Percentiles rank a stretch among this genome's conserved stretches.
These are phyloP conservation scores for Zele albiditarsus DNA, from an alignment of 2,888 invertebrate genomes.

Conservation along the genomic window DNA sequence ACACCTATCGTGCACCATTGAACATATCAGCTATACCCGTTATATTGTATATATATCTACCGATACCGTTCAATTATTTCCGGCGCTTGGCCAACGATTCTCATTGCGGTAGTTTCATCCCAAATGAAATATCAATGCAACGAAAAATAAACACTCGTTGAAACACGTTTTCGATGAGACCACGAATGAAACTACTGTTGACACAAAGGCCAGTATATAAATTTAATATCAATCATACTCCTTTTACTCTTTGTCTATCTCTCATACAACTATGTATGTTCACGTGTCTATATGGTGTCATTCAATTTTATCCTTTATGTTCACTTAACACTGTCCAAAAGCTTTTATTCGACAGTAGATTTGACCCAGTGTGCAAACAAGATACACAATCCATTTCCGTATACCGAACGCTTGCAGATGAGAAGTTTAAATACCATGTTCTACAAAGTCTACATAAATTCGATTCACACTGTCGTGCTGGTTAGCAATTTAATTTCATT, in stretches of 20 bases:
- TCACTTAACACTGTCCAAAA: slow-evolving; percentile 7
- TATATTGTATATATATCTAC: slow-evolving; percentile 11
- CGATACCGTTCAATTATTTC: slow-evolving; percentile 66
- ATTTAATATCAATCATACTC: slow-evolving; percentile 53
- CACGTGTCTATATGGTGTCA: slow-evolving; percentile 9
- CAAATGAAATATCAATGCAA: slow-evolving; percentile 64
- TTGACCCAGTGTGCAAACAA: slow-evolving; percentile 41
- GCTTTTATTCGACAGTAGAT: background rate
- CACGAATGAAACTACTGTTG: slow-evolving; percentile 60
- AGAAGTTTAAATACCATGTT: slow-evolving; percentile 43
- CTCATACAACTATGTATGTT: background rate
- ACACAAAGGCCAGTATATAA: slow-evolving; percentile 52
- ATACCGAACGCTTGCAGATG: slow-evolving; percentile 37
- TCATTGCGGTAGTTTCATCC: slow-evolving; percentile 40
- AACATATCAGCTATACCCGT: background rate
- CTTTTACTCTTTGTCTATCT: slow-evolving; percentile 38
- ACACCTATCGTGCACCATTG: background rate
- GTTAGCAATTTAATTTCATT: slow-evolving; percentile 23
- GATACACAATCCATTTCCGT: slow-evolving; percentile 52
- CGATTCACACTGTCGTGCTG: slow-evolving; percentile 25
- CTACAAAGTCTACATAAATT: slow-evolving; percentile 1
- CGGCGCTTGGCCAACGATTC: slow-evolving; percentile 38
- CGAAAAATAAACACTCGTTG: slow-evolving; percentile 66
- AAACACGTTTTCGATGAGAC: slow-evolving; percentile 54
- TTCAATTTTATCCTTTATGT: slow-evolving; percentile 7